Evolutionary conservation across 2,113 vertebrate genomes (phyloP), one percentile per base, ranked within the genome.

Genomic region (Rissa tridactyla): DNA sequence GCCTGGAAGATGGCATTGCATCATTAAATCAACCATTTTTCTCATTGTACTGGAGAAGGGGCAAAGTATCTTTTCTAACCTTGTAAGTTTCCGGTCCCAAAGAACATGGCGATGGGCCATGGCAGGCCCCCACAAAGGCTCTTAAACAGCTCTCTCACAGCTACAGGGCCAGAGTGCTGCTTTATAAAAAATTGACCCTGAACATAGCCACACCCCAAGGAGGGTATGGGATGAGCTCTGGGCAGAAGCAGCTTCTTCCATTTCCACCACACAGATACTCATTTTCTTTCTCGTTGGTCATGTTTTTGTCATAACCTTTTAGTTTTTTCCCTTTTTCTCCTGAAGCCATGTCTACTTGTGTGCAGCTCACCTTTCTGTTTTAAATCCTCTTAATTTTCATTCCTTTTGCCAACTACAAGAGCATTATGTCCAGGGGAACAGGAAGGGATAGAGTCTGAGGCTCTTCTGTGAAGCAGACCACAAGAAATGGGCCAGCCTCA

Each of bases 341-440:
- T 27, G 4, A 70, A 80, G 15, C 57, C 61, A 20, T 22, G 11
- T 27, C 34, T 79, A 9, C 49, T 36, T 85, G 20, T 66, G 29
- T 54, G 51, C 36, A 69, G 29, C 30, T 81, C 19, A 23, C 22
- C 4, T 17, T 88, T 78, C 58, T 82, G 21, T 57, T 84, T 79
- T 44, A 86, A 84, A 90, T 34, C 16, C 9, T 69, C 65, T 46
- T 78, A 58, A 62, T 92, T 91, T 93, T 91, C 11, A 46, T 87
- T 82, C n/a, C 15, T 93, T 92, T 65, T 90, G 62, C 71, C 58
- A 73, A 26, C 49, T 69, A 19, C 23, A 82, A 80, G 79, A 70
- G 11, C 42, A n/a, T 62, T 71, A 51, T 23, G 15, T 52, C 58
- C 58, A 54, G 25, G n/a, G 32, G 8, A 93, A 58, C 42, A 58